Percentiles rank a stretch among this genome's conserved stretches.
Conservation (phyloP, 2,797 vertebrate genomes). For the Aythya fuligula region DNA sequence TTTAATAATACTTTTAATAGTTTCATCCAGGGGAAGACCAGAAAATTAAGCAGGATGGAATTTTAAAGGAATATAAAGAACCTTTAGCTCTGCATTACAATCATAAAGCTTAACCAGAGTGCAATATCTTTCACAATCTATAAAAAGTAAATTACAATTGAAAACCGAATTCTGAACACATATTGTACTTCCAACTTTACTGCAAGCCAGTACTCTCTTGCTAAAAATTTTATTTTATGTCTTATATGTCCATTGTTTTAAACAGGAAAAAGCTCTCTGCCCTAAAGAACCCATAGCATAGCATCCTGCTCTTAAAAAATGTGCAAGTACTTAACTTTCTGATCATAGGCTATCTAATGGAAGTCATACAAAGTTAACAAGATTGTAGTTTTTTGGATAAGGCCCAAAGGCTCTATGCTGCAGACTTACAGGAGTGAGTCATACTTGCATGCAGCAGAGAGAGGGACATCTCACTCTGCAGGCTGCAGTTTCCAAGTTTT, state of each 20-base stretch:
- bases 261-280: neutral
- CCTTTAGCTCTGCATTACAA: slow-evolving; percentile 10
- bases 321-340: neutral
- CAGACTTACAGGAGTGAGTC: neutral
- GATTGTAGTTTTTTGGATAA: neutral
- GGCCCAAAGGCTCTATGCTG: neutral
- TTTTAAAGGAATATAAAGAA: slow-evolving; percentile 36
- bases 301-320: neutral
- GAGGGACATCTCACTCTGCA: neutral
- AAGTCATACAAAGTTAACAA: neutral
- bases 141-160: slow-evolving; percentile 55
- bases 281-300: neutral
- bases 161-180: slow-evolving; percentile 40
- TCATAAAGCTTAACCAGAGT: slow-evolving; percentile 8
- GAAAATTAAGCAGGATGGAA: slow-evolving; percentile 58
- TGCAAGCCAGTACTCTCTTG: neutral
- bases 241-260: neutral
- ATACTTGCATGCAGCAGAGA: neutral
- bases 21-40: slow-evolving; percentile 16
- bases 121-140: slow-evolving; percentile 52
- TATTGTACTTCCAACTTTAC: slow-evolving; percentile 10
- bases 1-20: slow-evolving; percentile 57
- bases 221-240: neutral
- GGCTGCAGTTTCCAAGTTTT: neutral
- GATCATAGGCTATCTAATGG: neutral